Evolutionary conservation across 2,888 invertebrate species (phyloP), one percentile per base, ranked within the genome.

Genomic region (Lasioglossum malachurum): DNA sequence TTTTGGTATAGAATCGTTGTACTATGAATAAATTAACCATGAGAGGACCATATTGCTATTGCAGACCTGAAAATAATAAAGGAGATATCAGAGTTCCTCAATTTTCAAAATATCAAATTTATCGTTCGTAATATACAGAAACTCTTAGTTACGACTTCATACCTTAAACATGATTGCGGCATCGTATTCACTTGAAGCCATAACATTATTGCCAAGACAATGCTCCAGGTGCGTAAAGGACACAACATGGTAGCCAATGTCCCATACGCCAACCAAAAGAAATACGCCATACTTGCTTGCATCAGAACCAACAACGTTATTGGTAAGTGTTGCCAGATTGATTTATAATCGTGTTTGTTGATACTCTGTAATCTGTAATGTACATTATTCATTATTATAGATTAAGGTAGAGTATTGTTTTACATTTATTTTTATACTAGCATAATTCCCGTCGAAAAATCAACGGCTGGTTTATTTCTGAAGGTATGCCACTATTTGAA

Each of bases 261-360:
- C 16, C 98, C 98, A 95, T 98, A 98, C 27, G 98, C 97, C 90
- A 97, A 94, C 97, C 97, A 98, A 94, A 98, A 98, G 94, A 97
- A 97, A 94, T 97, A 98, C 0, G 92, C 91, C 94, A 94, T 94
- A 49, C 83, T 84, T 2, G 89, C 74, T 92, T 94, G 94, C 93
- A 95, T 92, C 1, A 91, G 53, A 49, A 94, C 82, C 79, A 95
- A 83, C 78, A 94, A 80, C 46, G 92, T 80, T 86, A 95, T 92
- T 82, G 94, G 94, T 57, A 93, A 82, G 89, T 94, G 92, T 67
- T 93, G 92, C 88, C 92, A 92, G 27, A 89, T 72, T 46, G 89
- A 83, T 69, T 92, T 93, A 74, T 89, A 89, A n/a, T 82, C 72
- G 12, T 93, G 92, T 76, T 93, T 93, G 79, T 93, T 92, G 53